Evolutionary conservation across 1,140 invertebrate species (phyloP), one percentile per base, ranked within the genome.

Genomic region (Trichonephila clavata): DNA sequence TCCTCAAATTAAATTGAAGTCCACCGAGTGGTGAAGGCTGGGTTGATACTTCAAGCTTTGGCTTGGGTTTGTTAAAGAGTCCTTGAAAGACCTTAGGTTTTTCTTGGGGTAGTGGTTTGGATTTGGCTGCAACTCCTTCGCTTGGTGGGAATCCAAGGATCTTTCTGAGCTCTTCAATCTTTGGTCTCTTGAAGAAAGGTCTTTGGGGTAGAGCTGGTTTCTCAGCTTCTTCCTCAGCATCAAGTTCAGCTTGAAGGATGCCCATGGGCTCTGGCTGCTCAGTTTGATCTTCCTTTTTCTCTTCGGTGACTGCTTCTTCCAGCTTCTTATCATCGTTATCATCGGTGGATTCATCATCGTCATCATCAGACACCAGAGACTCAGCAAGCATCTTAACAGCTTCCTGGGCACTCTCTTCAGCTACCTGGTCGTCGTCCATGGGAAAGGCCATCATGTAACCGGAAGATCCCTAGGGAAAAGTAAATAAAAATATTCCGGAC

Each of bases 361-460:
- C 93, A 65, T 93, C 92, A 87, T 68, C 43, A 27, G 77, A 77
- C n/a, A 24, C 89, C 59, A 91, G 50, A 24, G 88, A 80, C 61
- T 94, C 93, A 3, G 93, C 88, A n/a, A 94, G 77, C 60, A 91
- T 91, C 83, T 91, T 91, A 77, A 91, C 88, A 57, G 93, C 93
- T 61, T 68, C 93, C 57, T 94, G 88, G 21, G 93, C 93, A 24
- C 63, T 91, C 80, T 94, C 93, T 32, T 90, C 93, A 10, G 93
- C 93, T 10, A 94, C 6, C 6, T 91, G 43, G 68, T 91, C 93
- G 24, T 94, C 93, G 27, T 94, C 81, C 93, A 94, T 91, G 32
- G 93, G 93, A 50, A 94, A 94, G 43, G 93, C 93, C 89, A 94
- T 91, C 93, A 94, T 94, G 89, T 94, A 94, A 61, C 89, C 80